A percentile compares a stretch with the other conserved stretches of the same genome.
These are phyloP conservation scores for Anabacerthia variegaticeps DNA, from an alignment of 2,797 vertebrate species.

Conservation along the genomic window DNA sequence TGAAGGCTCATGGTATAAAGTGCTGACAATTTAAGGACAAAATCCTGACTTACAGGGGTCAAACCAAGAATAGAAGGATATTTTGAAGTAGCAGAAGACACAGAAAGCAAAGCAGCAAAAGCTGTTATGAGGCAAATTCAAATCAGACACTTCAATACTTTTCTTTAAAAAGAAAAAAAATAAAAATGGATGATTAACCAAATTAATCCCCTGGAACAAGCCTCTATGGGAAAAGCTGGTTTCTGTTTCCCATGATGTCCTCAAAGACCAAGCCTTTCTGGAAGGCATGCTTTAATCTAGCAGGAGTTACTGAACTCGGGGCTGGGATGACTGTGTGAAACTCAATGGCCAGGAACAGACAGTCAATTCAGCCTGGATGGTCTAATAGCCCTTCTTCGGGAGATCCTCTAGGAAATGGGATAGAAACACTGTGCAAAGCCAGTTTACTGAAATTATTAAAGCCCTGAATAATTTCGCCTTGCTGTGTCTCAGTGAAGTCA, in stretches of 20 bases:
- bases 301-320: not conserved
- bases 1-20: not conserved
- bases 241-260: not conserved
- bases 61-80: not conserved
- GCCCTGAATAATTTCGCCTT: not conserved
- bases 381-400: not conserved
- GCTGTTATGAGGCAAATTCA: not conserved
- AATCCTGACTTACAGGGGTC: not conserved
- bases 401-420: not conserved
- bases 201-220: constrained; percentile 41
- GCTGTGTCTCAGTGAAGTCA: fast-evolving
- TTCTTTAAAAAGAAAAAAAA: not conserved
- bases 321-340: not conserved
- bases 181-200: not conserved
- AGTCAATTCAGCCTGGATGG: not conserved
- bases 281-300: constrained; percentile 39
- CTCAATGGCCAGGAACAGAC: not conserved
- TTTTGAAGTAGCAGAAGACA: not conserved
- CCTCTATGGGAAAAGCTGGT: not conserved
- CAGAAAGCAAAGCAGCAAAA: not conserved
- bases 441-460: not conserved
- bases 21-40: not conserved
- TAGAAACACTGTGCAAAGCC: not conserved
- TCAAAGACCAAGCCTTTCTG: constrained; percentile 45
- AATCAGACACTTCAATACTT: not conserved